Base-by-base conservation (phyloP, 1,140 invertebrate species). In the Saccostrea glomerata region DNA sequence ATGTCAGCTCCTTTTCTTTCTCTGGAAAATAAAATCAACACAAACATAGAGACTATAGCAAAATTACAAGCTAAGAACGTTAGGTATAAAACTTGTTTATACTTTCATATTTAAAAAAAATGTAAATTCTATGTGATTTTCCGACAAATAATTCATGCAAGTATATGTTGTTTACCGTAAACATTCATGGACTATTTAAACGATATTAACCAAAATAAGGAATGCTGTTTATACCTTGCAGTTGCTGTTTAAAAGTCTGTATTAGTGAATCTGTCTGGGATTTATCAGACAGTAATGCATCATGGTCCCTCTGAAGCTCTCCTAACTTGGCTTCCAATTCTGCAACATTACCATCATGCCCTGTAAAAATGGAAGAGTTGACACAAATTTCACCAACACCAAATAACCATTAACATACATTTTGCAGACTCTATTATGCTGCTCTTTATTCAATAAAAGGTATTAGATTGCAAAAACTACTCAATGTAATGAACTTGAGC, bases 11-110 rank as follows among this genome's bases (percentile, higher is more conserved):
- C 73, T 56, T 55, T 30, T 93, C 90, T 73, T 86, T 84, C 54
- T 86, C 92, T 93, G 89, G 63, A 90, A 91, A 85, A 17, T 47
- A 54, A 88, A 70, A 73, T 30, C 58, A 63, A 60, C 47, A 47
- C n/a, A 6, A 47, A 47, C 9, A 47, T 47, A 47, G 2, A 47
- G 5, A 1, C 1, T 47, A 47, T 5, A 47, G 5, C 47, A 47
- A 3, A 5, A 47, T 47, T 6, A 47, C 47, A 47, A 47, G 47
- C 5, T 47, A 47, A 5, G 47, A 47, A 3, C 0, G 47, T 36
- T 0, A 47, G 47, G 47, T 47, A 47, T 47, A 47, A 47, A 9
- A 47, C 47, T 47, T 47, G 47, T 47, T 6, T 47, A 47, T 3
- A 9, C 47, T 47, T 47, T 47, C 47, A 47, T 47, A 47, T 47